These are phyloP conservation scores for Paguma larvata DNA, from an alignment of 2,797 vertebrate genomes.

Conservation along the genomic window DNA sequence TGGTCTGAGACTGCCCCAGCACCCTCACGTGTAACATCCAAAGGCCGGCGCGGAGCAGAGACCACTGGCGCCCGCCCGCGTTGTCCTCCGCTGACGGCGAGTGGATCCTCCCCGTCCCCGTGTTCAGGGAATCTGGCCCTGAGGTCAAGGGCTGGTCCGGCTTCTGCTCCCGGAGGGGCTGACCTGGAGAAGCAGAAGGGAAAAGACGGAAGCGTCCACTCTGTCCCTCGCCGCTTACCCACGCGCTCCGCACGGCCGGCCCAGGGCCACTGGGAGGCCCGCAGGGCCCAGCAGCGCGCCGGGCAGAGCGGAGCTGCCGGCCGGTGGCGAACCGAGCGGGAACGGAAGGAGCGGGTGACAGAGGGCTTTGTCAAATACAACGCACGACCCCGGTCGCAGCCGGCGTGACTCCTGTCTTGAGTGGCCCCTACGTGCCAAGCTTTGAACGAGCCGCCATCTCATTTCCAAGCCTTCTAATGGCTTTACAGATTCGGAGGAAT, in stretches of 20 bases:
- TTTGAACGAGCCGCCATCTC: not conserved
- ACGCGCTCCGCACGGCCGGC: not conserved
- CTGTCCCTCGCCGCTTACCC: not conserved
- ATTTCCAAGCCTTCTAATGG: not conserved
- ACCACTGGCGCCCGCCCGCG: rapidly evolving
- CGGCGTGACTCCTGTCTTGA: rapidly evolving
- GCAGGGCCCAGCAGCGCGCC: not conserved
- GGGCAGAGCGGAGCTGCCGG: not conserved
- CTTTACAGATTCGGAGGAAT: not conserved
- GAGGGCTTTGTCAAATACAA: not conserved
- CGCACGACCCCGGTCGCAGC: rapidly evolving
- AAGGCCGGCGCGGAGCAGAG: not conserved
- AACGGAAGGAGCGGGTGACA: not conserved
- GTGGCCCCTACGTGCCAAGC: not conserved
- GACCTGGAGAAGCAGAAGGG: not conserved
- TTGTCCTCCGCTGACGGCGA: not conserved
- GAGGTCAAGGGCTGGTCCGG: not conserved
- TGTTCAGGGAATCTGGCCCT: not conserved
- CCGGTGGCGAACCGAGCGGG: not conserved
- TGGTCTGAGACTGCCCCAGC: not conserved
- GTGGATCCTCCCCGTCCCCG: not conserved
- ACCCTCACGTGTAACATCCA: not conserved
- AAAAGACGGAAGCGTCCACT: rapidly evolving
- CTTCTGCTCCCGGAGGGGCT: not conserved
- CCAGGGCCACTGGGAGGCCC: not conserved